Evolutionary conservation across 2,888 invertebrate genomes (phyloP), one percentile per base, ranked within the genome.

Genomic region (Pyralis farinalis): DNA sequence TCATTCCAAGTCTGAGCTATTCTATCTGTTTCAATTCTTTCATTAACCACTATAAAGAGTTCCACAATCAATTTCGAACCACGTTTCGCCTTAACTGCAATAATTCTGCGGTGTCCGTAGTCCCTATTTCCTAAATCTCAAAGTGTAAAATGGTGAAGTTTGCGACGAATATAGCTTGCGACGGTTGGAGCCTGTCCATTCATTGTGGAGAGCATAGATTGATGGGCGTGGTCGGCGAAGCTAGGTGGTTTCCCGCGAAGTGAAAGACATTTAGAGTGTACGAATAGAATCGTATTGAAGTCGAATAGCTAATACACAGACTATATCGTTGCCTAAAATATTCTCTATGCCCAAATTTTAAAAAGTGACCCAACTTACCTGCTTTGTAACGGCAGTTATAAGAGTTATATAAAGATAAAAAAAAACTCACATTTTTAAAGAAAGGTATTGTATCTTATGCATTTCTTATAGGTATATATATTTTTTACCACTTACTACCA

Each of bases 1-100:
- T 29, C 35, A 25, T 25, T 12, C 16, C 10, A 12, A 37, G 42
- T 38, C 34, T 37, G 27, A 37, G 30, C 42, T 21, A 34, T 72
- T 75, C 76, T 74, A 79, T 83, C 79, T 70, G 68, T 84, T 84
- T 81, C 84, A 83, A 83, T 85, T 83, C 85, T 74, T 82, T 85
- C 84, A 85, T 85, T 86, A 84, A 78, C 69, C 69, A 71, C 78
- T 76, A 78, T 81, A 80, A 69, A 79, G 79, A 82, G 70, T 79
- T 80, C 67, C 65, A 77, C 82, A 80, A 85, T 86, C 83, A 86
- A 86, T 86, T 84, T 77, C 69, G 66, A 63, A 62, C 65, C 62
- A 52, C 63, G 71, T 63, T 68, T 70, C 71, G 65, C 70, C 69
- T 66, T 55, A 42, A 49, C 71, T 48, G 53, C 22, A 25, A 28